Conservation (phyloP, 2,797 vertebrate genomes). For the Vespertilio murinus region DNA sequence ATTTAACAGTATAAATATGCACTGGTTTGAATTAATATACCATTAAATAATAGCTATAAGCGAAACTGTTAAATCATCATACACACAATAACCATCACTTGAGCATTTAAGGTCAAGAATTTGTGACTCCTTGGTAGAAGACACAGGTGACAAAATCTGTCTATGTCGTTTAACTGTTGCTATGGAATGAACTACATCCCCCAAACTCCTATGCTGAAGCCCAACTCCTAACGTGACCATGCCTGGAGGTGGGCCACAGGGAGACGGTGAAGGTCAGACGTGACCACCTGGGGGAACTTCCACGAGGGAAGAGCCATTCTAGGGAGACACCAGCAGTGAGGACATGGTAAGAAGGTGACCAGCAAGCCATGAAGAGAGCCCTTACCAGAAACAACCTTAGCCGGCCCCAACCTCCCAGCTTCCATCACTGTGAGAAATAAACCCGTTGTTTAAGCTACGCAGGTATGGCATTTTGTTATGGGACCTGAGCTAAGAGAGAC, state of each 20-base stretch:
- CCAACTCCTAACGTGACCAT: accelerated
- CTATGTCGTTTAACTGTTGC: neutral
- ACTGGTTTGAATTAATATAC: neutral
- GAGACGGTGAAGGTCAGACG: neutral
- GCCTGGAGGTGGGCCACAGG: accelerated
- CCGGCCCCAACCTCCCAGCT: neutral
- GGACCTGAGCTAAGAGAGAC: neutral
- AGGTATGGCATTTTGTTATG: neutral
- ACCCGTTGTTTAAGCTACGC: too few relatives aligned
- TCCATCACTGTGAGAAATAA: neutral
- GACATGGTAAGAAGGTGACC: accelerated
- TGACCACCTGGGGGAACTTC: neutral
- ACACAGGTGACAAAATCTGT: neutral
- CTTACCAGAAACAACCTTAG: neutral
- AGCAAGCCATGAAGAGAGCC: neutral
- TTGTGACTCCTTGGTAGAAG: neutral
- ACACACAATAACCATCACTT: accelerated
- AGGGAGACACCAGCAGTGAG: neutral
- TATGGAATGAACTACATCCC: accelerated
- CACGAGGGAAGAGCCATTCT: accelerated
- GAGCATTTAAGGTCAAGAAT: neutral
- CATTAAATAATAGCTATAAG: neutral
- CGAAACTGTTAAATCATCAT: neutral
- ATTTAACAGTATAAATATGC: too few relatives aligned
- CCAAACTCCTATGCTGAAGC: accelerated